Evolutionary conservation across 2,888 invertebrate genomes (phyloP), one percentile per base, ranked within the genome.

Genomic region (Ctenicera cuprea): DNA sequence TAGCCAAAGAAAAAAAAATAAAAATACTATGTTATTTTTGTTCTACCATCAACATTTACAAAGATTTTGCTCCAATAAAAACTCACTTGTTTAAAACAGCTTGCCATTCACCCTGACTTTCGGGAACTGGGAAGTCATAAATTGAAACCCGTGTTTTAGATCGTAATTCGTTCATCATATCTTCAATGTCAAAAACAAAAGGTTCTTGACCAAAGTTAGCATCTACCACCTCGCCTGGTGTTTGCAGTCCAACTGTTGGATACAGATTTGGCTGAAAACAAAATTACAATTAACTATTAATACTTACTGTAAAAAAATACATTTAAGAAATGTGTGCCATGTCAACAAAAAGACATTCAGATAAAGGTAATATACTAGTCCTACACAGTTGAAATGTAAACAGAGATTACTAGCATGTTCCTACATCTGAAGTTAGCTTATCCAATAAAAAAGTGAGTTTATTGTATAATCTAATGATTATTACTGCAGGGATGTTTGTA

Each of bases 131-230:
- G 88, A 95, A 96, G 88, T 95, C 93, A 86, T 95, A 94, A 83
- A 98, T 96, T 82, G 95, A 94, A 83, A 92, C 88, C 79, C 94
- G 91, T 26, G 96, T 96, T 85, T 95, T 92, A 79, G 93, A 92
- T 83, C 94, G 91, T 87, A 97, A 90, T 88, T 97, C 97, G 83
- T 94, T 92, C 90, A 98, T 94, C 94, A 98, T 97, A 86, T 97
- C 97, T 87, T 97, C 95, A 82, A 99, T 97, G 89, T 99, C 97
- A 89, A 97, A 99, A 84, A 97, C 93, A 89, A 99, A 99, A 16
- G 98, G 98, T 83, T 94, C 93, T 87, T 98, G 97, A 0, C 99
- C 99, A 88, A 99, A 99, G 90, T 99, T 99, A 1, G 98, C 98
- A 88, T 98, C 98, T 66, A 98, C 96, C 77, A 98, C 95, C 90